Percentiles rank a stretch among this genome's conserved stretches.
phyloP scores from a whole-genome alignment of 2,888 invertebrate species.

The Brachycybe producta region DNA sequence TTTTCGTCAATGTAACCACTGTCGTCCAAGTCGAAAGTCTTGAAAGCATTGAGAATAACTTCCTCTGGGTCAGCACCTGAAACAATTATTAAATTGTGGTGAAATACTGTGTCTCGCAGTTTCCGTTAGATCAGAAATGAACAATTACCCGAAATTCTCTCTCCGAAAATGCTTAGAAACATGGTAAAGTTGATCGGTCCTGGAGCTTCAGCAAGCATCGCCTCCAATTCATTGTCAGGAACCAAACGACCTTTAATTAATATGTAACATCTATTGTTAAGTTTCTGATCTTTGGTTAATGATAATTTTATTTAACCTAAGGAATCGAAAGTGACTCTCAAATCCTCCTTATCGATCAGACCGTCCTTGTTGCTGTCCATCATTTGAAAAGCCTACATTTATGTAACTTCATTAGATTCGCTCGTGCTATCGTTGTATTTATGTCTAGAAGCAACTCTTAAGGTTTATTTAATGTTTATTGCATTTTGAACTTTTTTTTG shows the following conservation, averaged over 20 bases:
- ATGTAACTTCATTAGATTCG: too few species aligned
- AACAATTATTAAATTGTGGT: neutral
- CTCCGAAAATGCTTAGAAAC: constrained; percentile 78
- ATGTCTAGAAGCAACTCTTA: too few species aligned
- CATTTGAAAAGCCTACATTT: constrained; percentile 86
- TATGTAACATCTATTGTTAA: neutral
- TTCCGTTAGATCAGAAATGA: constrained; percentile 2
- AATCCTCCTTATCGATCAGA: constrained; percentile 68
- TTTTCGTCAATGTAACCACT: constrained; percentile 76
- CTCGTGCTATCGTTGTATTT: too few species aligned
- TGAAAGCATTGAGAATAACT: constrained; percentile 82
- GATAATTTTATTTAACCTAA: too few species aligned
- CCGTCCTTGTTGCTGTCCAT: constrained; percentile 95
- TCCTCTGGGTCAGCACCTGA: constrained; percentile 73
- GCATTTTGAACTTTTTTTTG: too few species aligned
- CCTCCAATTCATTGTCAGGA: constrained; percentile 77
- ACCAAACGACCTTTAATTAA: constrained; percentile 51
- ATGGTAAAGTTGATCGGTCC: constrained; percentile 94
- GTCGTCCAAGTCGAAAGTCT: constrained; percentile 63
- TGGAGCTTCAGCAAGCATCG: constrained; percentile 73
- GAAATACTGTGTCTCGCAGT: neutral
- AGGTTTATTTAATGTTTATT: too few species aligned
- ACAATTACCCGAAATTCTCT: constrained; percentile 62
- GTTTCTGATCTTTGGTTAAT: neutral
- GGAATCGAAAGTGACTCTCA: constrained; percentile 81